phyloP scores from a whole-genome alignment of 2,113 vertebrate genomes.

The Tympanuchus pallidicinctus region DNA sequence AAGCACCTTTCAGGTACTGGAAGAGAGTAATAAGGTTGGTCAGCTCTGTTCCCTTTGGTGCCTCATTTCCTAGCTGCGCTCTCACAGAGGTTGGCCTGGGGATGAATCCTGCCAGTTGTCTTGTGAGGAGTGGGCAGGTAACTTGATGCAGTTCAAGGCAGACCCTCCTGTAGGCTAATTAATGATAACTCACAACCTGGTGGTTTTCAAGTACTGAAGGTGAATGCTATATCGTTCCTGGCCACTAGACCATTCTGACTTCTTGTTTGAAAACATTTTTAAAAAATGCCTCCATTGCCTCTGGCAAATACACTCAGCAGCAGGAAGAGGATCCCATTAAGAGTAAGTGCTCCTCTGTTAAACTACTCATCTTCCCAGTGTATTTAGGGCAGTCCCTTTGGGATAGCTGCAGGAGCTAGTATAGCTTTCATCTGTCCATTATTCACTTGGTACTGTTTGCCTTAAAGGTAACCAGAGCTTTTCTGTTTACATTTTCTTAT shows the following conservation, averaged over 20 bases:
- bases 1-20: too few species aligned
- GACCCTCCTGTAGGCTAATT: background rate
- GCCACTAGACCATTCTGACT: background rate
- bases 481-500: conserved; percentile 26
- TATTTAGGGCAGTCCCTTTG: background rate
- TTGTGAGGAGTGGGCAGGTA: background rate
- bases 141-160: background rate
- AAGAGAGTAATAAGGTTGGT: background rate
- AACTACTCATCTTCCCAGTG: background rate
- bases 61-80: background rate
- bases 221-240: background rate
- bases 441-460: background rate
- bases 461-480: background rate
- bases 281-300: background rate
- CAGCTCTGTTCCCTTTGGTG: background rate
- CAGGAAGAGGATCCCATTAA: background rate
- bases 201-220: background rate
- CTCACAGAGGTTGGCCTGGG: background rate
- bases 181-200: background rate
- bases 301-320: background rate
- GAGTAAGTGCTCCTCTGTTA: conserved; percentile 7
- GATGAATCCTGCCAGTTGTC: background rate
- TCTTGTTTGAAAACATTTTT: background rate
- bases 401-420: background rate
- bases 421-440: background rate